Evolutionary conservation across 1,140 invertebrate species (phyloP).

Genomic region (Neodiprion virginianus): DNA sequence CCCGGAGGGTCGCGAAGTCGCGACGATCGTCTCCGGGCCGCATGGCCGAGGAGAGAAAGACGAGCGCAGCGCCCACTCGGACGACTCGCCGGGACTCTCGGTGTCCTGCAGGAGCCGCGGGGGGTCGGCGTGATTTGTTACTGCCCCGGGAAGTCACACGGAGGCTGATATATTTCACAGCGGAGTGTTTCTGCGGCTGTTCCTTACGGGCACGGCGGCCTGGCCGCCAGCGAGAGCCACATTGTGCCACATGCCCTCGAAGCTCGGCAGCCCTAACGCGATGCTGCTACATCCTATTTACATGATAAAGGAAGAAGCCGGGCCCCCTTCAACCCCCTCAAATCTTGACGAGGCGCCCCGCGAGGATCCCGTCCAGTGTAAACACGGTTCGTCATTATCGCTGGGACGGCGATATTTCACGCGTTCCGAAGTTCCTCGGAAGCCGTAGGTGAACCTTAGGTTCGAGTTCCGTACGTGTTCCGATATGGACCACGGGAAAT

Average conservation of each 20-base stretch:
- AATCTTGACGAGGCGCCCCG: constrained; percentile 39
- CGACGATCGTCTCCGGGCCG: no score
- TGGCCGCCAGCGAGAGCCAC: constrained; percentile 38
- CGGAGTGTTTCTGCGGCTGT: constrained; percentile 35
- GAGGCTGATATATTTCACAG: constrained; percentile 64
- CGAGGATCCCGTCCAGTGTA: constrained; percentile 48
- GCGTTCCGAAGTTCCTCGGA: not conserved
- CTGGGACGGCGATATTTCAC: constrained; percentile 53
- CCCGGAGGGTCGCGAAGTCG: no score
- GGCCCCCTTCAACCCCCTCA: constrained; percentile 20
- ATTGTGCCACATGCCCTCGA: constrained; percentile 52
- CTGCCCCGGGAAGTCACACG: constrained; percentile 61
- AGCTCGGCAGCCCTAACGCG: constrained; percentile 56
- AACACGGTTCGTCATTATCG: constrained; percentile 62
- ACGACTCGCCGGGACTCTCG: constrained; percentile 2
- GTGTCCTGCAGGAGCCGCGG: constrained; percentile 47
- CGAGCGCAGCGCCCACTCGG: not conserved
- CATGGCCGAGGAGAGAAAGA: not conserved
- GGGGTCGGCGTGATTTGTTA: constrained; percentile 62
- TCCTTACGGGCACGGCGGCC: constrained; percentile 32
- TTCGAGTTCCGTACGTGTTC: not conserved
- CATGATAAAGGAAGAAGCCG: constrained; percentile 59
- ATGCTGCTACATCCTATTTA: constrained; percentile 59
- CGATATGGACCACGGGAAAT: not conserved
- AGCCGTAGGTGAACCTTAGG: constrained; percentile 26